Conservation (phyloP, 2,888 invertebrate species). For the Linnaemya tessellans region DNA sequence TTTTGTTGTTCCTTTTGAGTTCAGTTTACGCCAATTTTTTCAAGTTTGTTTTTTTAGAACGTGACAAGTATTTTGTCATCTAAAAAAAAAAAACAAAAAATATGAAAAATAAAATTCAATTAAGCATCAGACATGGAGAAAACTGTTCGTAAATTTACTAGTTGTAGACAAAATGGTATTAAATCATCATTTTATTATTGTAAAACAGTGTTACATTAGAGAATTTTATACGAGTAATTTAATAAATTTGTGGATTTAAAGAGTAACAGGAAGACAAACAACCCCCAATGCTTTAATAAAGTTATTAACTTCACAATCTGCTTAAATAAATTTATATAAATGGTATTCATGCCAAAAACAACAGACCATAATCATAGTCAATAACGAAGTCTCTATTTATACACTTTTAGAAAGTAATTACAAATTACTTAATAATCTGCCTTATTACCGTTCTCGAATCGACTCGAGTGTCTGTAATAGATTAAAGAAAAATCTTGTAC, state of each 20-base stretch:
- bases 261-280: constrained; percentile 14
- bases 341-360: background rate
- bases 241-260: constrained; percentile 45
- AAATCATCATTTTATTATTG: constrained; percentile 52
- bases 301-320: background rate
- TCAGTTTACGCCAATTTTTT: constrained; percentile 40
- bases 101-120: constrained; percentile 52
- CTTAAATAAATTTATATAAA: background rate
- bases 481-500: too few species aligned
- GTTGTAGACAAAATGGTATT: constrained; percentile 18
- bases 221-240: constrained; percentile 44
- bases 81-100: background rate
- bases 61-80: constrained; percentile 62
- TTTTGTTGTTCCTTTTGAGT: background rate
- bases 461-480: too few species aligned
- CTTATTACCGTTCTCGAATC: too few species aligned
- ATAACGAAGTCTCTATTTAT: too few species aligned
- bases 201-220: background rate
- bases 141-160: constrained; percentile 10
- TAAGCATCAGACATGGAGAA: constrained; percentile 38
- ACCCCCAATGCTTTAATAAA: background rate
- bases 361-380: too few species aligned
- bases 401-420: too few species aligned
- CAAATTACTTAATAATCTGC: too few species aligned
- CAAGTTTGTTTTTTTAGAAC: constrained; percentile 35